A percentile compares a stretch with the other conserved stretches of the same genome.
Conservation (phyloP, 2,797 vertebrate genomes). For the Brachymystax lenok region DNA sequence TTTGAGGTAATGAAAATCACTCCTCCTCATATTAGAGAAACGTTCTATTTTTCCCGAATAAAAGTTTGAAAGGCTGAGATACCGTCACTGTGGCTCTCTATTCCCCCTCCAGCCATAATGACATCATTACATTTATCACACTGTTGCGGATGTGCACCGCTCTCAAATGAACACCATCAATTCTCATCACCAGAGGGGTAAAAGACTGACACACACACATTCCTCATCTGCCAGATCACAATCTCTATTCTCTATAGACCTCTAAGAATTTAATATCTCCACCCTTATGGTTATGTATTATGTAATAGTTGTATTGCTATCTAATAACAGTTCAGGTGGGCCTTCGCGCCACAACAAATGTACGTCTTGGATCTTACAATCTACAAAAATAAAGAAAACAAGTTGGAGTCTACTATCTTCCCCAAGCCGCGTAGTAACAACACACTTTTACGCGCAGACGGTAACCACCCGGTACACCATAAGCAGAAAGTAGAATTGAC, state of each 20-base stretch:
- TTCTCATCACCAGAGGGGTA: too few relatives aligned
- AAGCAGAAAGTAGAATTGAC: too few relatives aligned
- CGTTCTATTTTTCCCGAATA: not conserved
- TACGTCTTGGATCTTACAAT: too few relatives aligned
- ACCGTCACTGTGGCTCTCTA: not conserved
- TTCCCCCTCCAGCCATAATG: constrained; percentile 26
- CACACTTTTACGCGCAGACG: too few relatives aligned
- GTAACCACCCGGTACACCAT: too few relatives aligned
- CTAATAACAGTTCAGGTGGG: not conserved
- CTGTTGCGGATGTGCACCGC: constrained; percentile 54
- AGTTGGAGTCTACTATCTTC: too few relatives aligned
- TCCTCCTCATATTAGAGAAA: not conserved
- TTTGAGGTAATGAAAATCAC: not conserved
- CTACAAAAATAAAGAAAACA: too few relatives aligned
- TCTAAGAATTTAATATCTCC: not conserved
- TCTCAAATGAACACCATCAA: constrained; percentile 63
- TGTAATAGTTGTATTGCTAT: not conserved
- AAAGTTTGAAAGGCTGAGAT: not conserved
- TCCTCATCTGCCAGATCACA: not conserved
- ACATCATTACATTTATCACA: constrained; percentile 60
- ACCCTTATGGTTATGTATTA: not conserved
- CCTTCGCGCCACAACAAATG: too few relatives aligned
- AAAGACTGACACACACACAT: constrained; percentile 25
- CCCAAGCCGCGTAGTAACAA: too few relatives aligned
- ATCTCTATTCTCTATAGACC: not conserved